Percentiles rank a stretch among this genome's conserved stretches.
Conservation (phyloP, 2,888 invertebrate species). For the Calephelis perditalis region DNA sequence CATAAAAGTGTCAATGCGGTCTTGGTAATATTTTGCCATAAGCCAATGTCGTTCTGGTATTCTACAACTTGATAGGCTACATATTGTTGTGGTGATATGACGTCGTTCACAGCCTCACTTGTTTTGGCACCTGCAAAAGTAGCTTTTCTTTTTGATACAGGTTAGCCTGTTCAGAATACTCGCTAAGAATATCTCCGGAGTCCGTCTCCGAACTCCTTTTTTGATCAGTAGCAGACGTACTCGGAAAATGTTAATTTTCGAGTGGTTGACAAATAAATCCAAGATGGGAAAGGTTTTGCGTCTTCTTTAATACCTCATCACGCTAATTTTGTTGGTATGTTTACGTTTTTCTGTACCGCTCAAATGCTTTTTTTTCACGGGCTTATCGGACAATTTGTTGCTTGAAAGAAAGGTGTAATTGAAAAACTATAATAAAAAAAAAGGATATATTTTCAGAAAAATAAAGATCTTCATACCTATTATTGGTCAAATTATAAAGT, state of each 20-base stretch:
- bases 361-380: slow-evolving; percentile 19
- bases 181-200: slow-evolving; percentile 17
- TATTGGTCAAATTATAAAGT: slow-evolving; percentile 7
- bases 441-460: slow-evolving; percentile 3
- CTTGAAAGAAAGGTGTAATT: slow-evolving; percentile 7
- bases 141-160: slow-evolving; percentile 17
- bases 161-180: slow-evolving; percentile 19
- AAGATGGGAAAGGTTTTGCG: slow-evolving; percentile 11
- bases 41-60: slow-evolving; percentile 21
- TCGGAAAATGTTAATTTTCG: slow-evolving; percentile 15
- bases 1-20: slow-evolving; percentile 20
- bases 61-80: slow-evolving; percentile 17
- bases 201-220: slow-evolving; percentile 16
- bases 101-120: slow-evolving; percentile 17
- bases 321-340: slow-evolving; percentile 13
- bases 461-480: slow-evolving; percentile 9
- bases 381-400: slow-evolving; percentile 18
- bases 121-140: slow-evolving; percentile 15
- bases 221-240: slow-evolving; percentile 15
- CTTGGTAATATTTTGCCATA: slow-evolving; percentile 20
- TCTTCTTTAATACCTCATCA: slow-evolving; percentile 11
- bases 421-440: not conserved
- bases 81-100: slow-evolving; percentile 16
- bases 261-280: slow-evolving; percentile 10
- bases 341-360: slow-evolving; percentile 19